A percentile compares a stretch with the other conserved stretches of the same genome.
Evolutionary conservation across 2,797 vertebrate species (phyloP).

Genomic region (Mionectes olivaceus): DNA sequence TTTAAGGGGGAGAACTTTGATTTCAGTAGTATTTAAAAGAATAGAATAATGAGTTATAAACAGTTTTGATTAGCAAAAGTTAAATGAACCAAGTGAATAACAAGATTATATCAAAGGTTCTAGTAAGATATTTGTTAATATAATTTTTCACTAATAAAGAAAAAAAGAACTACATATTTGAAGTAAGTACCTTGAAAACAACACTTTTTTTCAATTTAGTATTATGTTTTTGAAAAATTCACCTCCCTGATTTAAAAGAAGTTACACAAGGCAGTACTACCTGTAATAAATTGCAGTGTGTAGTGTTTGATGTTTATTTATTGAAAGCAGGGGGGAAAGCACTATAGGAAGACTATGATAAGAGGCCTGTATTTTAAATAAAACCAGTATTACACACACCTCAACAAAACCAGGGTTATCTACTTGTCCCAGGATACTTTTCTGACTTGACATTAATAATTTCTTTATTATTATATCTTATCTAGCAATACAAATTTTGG

Average conservation of each 20-base stretch:
- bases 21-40: neutral
- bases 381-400: neutral
- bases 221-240: neutral
- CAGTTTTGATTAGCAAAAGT: neutral
- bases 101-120: neutral
- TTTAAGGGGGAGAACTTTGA: neutral
- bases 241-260: neutral
- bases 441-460: neutral
- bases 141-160: neutral
- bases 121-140: neutral
- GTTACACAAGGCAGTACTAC: fast-evolving
- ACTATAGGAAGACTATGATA: neutral
- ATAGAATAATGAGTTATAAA: neutral
- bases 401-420: neutral
- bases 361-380: neutral
- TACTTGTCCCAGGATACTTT: neutral
- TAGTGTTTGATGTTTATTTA: neutral
- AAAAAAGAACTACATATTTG: neutral
- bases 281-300: neutral
- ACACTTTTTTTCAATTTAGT: neutral
- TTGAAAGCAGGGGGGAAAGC: neutral
- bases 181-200: neutral
- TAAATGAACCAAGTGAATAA: neutral
- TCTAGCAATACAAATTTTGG: neutral
- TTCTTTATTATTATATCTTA: neutral